Base-by-base conservation (phyloP, 2,888 invertebrate genomes). In the Gryllus longicercus region DNA sequence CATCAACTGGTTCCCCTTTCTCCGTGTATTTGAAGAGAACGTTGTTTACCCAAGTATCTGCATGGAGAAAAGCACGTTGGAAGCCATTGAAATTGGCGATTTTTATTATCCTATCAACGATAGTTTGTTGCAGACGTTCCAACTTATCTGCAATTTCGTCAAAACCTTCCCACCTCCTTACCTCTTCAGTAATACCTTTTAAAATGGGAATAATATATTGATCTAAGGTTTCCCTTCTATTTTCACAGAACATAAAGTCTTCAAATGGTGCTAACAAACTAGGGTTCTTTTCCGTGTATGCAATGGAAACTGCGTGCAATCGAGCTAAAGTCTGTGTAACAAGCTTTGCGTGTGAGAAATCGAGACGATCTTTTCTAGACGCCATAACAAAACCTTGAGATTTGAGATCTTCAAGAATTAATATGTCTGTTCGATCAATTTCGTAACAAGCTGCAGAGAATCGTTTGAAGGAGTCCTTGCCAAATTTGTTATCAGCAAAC, bases 41-140 rank as follows among this genome's bases (percentile, higher is more conserved):
- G 51, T 80, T 80, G 21, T 78, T 75, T 10, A 78, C 50, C 80
- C 80, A 80, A 25, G 75, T 63, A 50, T 80, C 80, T 10, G 79
- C 79, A 23, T 80, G 80, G 23, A 50, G 51, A n/a, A 80, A 21
- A 16, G 76, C 80, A 2, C 23, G 50, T 11, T 51, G 10, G 25
- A 18, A 49, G 51, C 77, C 78, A 63, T 77, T 75, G 8, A 50
- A n/a, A 18, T 78, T 78, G 14, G 75, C 51, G 1, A 76, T 16
- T 18, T 76, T 76, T 51, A 76, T n/a, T 18, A 79, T 16, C 11
- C 23, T 51, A n/a, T 79, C 79, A 21, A 75, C 49, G 18, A 76
- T 50, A 11, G 21, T 50, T 14, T 23, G 51, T 16, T 25, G 18
- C 11, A 79, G 12, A 14, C 3, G 50, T 4, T 75, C 18, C 10